A percentile compares a stretch with the other conserved stretches of the same genome.
Evolutionary conservation across 2,113 vertebrate species (phyloP).

Genomic region (Tringa solitaria): DNA sequence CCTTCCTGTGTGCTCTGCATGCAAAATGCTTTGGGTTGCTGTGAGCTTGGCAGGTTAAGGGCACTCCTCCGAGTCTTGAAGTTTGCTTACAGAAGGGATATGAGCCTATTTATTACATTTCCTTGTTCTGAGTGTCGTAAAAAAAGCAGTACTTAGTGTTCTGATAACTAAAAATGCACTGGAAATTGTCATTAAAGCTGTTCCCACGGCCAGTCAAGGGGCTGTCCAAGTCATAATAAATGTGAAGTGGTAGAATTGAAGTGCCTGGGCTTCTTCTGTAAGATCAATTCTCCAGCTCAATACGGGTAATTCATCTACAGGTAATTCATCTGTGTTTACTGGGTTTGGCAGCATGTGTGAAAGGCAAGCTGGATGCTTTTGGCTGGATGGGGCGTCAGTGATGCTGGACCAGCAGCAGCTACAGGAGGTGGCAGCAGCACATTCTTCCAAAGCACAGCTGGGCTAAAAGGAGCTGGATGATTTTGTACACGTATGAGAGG

Average conservation of each 20-base stretch:
- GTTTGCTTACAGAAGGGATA: not conserved
- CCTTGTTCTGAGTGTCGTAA: not conserved
- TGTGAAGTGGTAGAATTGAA: not conserved
- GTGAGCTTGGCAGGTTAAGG: not conserved
- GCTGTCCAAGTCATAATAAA: not conserved
- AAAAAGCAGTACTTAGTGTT: not conserved
- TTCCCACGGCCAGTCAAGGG: not conserved
- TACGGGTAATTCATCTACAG: rapidly evolving
- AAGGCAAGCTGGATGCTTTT: not conserved
- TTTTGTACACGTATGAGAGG: not conserved
- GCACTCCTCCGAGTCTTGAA: not conserved
- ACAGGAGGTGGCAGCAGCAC: not conserved
- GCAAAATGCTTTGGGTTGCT: not conserved
- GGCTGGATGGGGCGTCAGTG: not conserved
- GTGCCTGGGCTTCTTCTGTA: not conserved
- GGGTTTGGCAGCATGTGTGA: not conserved
- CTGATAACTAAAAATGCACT: not conserved
- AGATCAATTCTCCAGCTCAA: not conserved
- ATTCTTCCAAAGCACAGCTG: rapidly evolving
- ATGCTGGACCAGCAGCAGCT: not conserved
- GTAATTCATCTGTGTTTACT: not conserved
- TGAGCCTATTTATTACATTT: not conserved
- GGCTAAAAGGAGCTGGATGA: not conserved
- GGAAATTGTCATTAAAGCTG: not conserved
- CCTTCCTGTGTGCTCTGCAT: not conserved